phyloP scores from a whole-genome alignment of 1,140 invertebrate species.

The Trichonephila inaurata region DNA sequence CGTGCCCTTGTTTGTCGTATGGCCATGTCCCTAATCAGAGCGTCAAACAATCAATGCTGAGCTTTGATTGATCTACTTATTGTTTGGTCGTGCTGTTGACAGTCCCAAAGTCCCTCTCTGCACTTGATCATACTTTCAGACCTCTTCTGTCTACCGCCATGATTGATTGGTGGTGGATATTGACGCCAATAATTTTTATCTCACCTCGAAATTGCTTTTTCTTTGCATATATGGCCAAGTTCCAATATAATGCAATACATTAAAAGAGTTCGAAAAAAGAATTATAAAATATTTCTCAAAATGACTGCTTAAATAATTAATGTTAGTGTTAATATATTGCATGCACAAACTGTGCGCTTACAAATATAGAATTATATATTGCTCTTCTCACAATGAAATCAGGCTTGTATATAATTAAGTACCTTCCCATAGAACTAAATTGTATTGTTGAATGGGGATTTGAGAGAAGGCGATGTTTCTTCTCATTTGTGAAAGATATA shows the following conservation, averaged over 20 bases:
- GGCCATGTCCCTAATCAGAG: slow-evolving; percentile 51
- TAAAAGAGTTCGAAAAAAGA: not conserved
- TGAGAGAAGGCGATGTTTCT: too few species aligned
- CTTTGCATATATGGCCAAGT: not conserved
- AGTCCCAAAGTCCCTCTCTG: slow-evolving; percentile 5
- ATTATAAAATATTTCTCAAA: not conserved
- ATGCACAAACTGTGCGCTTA: too few species aligned
- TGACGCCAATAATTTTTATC: slow-evolving; percentile 70
- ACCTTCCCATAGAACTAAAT: too few species aligned
- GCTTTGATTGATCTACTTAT: slow-evolving; percentile 72
- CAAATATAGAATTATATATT: too few species aligned
- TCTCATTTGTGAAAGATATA: too few species aligned
- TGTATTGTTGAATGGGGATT: too few species aligned
- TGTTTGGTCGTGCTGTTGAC: slow-evolving; percentile 72
- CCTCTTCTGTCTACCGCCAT: slow-evolving; percentile 29
- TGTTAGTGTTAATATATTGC: too few species aligned
- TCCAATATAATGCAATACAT: not conserved
- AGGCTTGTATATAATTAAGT: too few species aligned
- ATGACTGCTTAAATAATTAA: not conserved
- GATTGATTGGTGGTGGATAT: slow-evolving; percentile 70
- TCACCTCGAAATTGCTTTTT: slow-evolving; percentile 51
- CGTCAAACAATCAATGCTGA: slow-evolving; percentile 51
- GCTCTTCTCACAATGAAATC: too few species aligned
- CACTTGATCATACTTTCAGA: slow-evolving; percentile 61
- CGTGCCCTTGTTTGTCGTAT: slow-evolving; percentile 56